A percentile compares a stretch with the other conserved stretches of the same genome.
phyloP scores from a whole-genome alignment of 2,113 vertebrate genomes.

The Acrocephalus arundinaceus region DNA sequence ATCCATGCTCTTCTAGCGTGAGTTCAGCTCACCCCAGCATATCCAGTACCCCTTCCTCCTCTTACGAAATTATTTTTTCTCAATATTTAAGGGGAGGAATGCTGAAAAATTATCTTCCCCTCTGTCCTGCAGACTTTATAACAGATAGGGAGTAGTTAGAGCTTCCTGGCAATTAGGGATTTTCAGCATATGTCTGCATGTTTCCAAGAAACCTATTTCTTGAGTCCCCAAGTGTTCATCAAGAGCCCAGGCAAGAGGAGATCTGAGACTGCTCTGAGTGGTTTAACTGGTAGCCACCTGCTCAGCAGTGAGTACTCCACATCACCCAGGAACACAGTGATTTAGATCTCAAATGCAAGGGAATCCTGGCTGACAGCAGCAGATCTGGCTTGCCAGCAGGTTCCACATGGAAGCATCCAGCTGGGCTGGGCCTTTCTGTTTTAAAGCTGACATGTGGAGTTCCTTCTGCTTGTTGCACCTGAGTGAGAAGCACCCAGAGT shows the following conservation, averaged over 20 bases:
- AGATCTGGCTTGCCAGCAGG: neutral
- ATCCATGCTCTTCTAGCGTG: neutral
- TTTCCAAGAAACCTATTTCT: neutral
- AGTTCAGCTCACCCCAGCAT: neutral
- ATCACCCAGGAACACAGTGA: neutral
- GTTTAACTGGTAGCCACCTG: neutral
- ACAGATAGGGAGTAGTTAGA: neutral
- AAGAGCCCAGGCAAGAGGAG: neutral
- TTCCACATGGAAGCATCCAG: neutral
- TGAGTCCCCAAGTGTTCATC: neutral
- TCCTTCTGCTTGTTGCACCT: neutral
- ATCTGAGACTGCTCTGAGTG: neutral
- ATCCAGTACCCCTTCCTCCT: neutral
- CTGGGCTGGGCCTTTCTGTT: neutral
- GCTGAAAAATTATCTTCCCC: neutral
- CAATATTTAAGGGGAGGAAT: neutral
- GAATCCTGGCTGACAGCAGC: neutral
- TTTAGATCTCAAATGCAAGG: neutral
- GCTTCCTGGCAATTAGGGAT: neutral
- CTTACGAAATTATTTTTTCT: neutral
- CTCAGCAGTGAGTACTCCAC: neutral
- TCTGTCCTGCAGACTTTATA: neutral
- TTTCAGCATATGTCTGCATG: neutral
- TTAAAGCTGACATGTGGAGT: neutral
- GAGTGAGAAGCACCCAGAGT: neutral